Conservation (phyloP, 1,140 invertebrate genomes). For the Idris sp. region DNA sequence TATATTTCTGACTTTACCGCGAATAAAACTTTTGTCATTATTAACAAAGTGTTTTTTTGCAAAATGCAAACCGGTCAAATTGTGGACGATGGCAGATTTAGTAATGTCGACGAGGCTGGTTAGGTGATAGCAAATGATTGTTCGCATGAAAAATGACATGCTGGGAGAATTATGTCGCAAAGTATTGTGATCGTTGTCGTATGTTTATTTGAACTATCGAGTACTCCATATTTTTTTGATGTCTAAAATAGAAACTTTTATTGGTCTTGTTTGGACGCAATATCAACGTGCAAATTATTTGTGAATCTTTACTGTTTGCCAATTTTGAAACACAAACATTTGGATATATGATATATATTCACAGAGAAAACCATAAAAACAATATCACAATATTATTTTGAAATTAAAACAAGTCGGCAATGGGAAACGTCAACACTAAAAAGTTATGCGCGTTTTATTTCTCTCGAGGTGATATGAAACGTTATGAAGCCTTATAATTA, state of each 20-base stretch:
- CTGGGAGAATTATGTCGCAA: constrained; percentile 16
- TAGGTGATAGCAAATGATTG: constrained; percentile 34
- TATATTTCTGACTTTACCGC: constrained; percentile 17
- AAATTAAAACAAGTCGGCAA: no score
- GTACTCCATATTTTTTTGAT: not conserved
- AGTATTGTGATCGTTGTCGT: constrained; percentile 31
- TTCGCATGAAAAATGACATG: constrained; percentile 34
- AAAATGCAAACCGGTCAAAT: constrained; percentile 34
- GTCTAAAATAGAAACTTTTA: not conserved
- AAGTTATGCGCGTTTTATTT: no score
- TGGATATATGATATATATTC: no score
- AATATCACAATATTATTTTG: no score
- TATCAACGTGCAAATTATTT: no score
- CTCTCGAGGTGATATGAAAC: no score
- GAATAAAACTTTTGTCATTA: constrained; percentile 39
- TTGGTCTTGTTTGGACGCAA: no score
- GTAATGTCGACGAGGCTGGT: constrained; percentile 20
- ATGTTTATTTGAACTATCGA: constrained; percentile 17
- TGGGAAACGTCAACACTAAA: no score
- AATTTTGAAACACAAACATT: no score
- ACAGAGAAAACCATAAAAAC: no score
- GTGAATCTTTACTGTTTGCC: no score
- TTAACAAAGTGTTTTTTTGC: constrained; percentile 38
- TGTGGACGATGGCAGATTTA: constrained; percentile 24
- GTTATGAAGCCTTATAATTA: no score